Evolutionary conservation across 1,140 invertebrate species (phyloP).

Genomic region (Proales similis): DNA sequence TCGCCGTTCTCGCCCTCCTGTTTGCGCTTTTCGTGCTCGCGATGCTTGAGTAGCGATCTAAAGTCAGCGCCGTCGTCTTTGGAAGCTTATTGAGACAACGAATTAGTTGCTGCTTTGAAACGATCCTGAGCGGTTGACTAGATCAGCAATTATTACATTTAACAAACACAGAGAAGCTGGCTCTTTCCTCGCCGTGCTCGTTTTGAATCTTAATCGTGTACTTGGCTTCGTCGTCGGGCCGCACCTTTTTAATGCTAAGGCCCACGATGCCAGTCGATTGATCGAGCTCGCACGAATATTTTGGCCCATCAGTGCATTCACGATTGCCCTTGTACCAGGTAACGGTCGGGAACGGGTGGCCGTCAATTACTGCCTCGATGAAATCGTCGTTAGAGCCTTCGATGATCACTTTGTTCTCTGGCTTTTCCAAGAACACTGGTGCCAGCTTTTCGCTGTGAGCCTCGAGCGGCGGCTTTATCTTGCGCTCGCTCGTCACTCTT

Average conservation of each 20-base stretch:
- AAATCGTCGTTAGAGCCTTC: constrained; percentile 1
- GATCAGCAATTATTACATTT: constrained; percentile 27
- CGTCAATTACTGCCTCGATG: constrained; percentile 23
- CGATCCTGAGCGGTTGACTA: not conserved
- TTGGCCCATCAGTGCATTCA: constrained; percentile 7
- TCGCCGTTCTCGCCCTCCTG: not conserved
- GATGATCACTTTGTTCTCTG: constrained; percentile 14
- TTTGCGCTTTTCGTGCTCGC: constrained; percentile 28
- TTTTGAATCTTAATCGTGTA: constrained; percentile 25
- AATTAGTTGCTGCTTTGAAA: not conserved
- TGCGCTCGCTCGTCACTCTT: constrained; percentile 22
- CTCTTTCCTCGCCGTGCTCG: constrained; percentile 16
- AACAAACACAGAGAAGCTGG: constrained; percentile 6
- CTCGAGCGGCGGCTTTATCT: constrained; percentile 33
- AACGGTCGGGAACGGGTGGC: constrained; percentile 32
- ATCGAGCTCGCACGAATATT: constrained; percentile 5
- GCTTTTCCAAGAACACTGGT: constrained; percentile 31
- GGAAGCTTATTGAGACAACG: constrained; percentile 1
- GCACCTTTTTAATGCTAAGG: constrained; percentile 8
- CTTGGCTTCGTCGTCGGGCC: constrained; percentile 21
- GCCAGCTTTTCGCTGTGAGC: not conserved
- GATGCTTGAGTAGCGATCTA: constrained; percentile 29
- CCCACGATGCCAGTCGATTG: constrained; percentile 19
- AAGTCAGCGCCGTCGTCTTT: constrained; percentile 35
- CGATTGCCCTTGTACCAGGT: constrained; percentile 26